Evolutionary conservation across 1,140 invertebrate genomes (phyloP).

Genomic region (Drosophila yakuba): DNA sequence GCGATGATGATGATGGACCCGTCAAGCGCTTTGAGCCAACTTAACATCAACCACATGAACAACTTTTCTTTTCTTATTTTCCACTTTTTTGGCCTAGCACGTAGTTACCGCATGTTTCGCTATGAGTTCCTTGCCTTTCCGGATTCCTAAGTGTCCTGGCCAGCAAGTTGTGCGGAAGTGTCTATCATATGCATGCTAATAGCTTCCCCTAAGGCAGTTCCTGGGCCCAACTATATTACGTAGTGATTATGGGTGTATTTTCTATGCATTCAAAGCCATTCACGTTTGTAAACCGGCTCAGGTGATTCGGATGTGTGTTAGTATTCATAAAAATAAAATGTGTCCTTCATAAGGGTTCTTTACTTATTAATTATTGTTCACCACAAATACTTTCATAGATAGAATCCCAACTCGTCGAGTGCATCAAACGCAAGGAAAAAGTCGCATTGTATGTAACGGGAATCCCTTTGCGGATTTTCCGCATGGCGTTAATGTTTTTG

Average conservation of each 20-base stretch:
- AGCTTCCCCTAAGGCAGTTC: constrained; percentile 36
- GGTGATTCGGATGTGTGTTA: not conserved
- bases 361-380: not conserved
- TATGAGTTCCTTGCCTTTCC: constrained; percentile 42
- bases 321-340: no score
- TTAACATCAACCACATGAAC: constrained; percentile 46
- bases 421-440: constrained; percentile 13
- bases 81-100: constrained; percentile 46
- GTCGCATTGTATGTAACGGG: constrained; percentile 17
- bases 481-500: constrained; percentile 26
- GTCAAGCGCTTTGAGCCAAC: constrained; percentile 59
- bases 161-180: constrained; percentile 76
- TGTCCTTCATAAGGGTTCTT: not conserved
- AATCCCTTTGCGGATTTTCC: constrained; percentile 45
- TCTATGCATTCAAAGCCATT: not conserved
- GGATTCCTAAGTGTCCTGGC: constrained; percentile 32
- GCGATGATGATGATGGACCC: constrained; percentile 66
- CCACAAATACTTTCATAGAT: not conserved
- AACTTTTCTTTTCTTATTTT: constrained; percentile 39
- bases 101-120: constrained; percentile 67
- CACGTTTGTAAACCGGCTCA: not conserved
- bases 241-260: not conserved
- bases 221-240: not conserved
- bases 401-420: not conserved
- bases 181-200: constrained; percentile 82